Evolutionary conservation across 2,888 invertebrate species (phyloP).

Genomic region (Rhagophthalmus giganteus): DNA sequence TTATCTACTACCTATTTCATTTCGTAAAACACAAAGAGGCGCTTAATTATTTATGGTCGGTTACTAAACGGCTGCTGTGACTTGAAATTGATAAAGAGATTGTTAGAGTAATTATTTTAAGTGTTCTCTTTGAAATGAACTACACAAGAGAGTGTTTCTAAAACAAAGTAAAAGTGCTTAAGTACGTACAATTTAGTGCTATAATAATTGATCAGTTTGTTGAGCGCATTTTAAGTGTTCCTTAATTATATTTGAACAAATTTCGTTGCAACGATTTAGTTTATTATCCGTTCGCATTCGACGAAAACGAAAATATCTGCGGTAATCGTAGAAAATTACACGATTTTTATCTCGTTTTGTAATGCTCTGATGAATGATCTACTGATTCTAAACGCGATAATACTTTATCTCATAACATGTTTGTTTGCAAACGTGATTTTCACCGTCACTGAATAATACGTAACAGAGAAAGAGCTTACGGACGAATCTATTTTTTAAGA

Average conservation of each 20-base stretch:
- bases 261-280: neutral
- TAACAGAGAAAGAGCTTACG: neutral
- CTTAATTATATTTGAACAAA: neutral
- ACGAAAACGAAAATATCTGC: neutral
- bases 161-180: conserved; percentile 5
- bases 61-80: neutral
- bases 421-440: neutral
- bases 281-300: neutral
- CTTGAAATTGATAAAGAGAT: conserved; percentile 4
- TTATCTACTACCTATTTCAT: neutral
- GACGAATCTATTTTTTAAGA: neutral
- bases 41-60: neutral
- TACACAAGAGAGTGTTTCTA: neutral
- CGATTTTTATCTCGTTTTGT: neutral
- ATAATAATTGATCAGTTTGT: neutral
- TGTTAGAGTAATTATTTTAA: conserved; percentile 5
- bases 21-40: neutral
- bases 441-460: neutral
- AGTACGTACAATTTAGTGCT: neutral
- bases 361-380: neutral
- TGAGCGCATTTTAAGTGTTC: neutral
- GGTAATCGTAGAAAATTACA: neutral
- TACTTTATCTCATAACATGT: neutral
- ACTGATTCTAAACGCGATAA: neutral
- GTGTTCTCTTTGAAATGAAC: conserved; percentile 5